Conservation (phyloP, 2,888 invertebrate genomes). For the Hemaris fuciformis region DNA sequence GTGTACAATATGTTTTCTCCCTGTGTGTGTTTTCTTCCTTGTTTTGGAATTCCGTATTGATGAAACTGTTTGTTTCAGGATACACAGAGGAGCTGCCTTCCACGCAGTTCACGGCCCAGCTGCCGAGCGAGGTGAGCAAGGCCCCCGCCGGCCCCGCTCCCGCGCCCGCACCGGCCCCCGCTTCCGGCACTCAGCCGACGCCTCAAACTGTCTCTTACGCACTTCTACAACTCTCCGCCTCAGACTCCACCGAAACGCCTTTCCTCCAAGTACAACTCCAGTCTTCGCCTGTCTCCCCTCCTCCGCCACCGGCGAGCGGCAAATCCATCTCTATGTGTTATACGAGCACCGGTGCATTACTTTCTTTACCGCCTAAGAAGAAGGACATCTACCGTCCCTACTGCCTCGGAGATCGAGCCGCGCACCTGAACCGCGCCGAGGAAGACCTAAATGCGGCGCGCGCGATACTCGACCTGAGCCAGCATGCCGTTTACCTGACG, state of each 20-base stretch:
- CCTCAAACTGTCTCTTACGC: slow-evolving; percentile 73
- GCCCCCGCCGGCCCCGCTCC: slow-evolving; percentile 72
- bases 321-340: slow-evolving; percentile 92
- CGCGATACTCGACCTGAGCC: slow-evolving; percentile 93
- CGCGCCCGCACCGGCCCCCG: slow-evolving; percentile 28
- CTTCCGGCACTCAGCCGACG: slow-evolving; percentile 57
- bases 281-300: slow-evolving; percentile 75
- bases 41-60: background rate
- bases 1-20: background rate
- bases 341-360: slow-evolving; percentile 91
- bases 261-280: slow-evolving; percentile 74
- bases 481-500: slow-evolving; percentile 88
- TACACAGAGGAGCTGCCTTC: slow-evolving; percentile 90
- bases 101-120: slow-evolving; percentile 88
- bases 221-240: slow-evolving; percentile 74
- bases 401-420: slow-evolving; percentile 86
- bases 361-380: slow-evolving; percentile 93
- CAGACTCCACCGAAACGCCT: slow-evolving; percentile 64
- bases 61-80: slow-evolving; percentile 77
- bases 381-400: slow-evolving; percentile 95
- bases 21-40: too few species aligned
- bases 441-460: slow-evolving; percentile 94
- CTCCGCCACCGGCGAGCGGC: slow-evolving; percentile 80
- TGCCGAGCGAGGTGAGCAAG: slow-evolving; percentile 86
- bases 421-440: slow-evolving; percentile 83